These are phyloP conservation scores for Notarius lentiginosus DNA, from an alignment of 2,113 vertebrate species.

Conservation along the genomic window DNA sequence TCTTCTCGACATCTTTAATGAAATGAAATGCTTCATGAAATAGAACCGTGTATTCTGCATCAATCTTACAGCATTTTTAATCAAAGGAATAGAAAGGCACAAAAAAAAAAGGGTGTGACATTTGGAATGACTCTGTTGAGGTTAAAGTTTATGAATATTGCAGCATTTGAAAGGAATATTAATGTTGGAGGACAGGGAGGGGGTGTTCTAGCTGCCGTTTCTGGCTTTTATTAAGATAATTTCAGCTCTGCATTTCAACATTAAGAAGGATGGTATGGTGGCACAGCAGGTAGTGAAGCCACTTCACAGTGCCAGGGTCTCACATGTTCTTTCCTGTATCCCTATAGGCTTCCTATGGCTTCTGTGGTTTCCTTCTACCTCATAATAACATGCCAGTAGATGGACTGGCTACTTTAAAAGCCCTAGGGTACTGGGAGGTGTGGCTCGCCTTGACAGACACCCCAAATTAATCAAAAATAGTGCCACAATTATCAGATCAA, in stretches of 20 bases:
- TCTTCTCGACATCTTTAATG: slow-evolving; percentile 39
- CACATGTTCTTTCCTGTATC: not conserved
- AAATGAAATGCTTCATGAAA: slow-evolving; percentile 49
- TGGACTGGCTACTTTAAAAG: not conserved
- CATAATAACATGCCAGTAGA: not conserved
- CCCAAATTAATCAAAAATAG: too few species aligned
- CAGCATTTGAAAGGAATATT: not conserved
- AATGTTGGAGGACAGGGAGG: not conserved
- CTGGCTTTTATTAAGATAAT: not conserved
- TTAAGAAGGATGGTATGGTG: not conserved
- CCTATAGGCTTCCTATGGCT: not conserved
- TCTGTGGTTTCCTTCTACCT: not conserved
- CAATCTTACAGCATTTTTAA: slow-evolving; percentile 39
- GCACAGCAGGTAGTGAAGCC: not conserved
- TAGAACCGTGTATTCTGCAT: slow-evolving; percentile 42
- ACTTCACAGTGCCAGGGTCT: not conserved
- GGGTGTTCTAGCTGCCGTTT: not conserved
- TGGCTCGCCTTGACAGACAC: too few species aligned
- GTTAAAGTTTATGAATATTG: not conserved
- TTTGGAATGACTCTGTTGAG: slow-evolving; percentile 5
- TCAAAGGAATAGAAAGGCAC: not conserved
- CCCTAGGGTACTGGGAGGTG: too few species aligned
- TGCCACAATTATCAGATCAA: too few species aligned
- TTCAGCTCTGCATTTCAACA: not conserved
- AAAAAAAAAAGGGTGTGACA: not conserved